phyloP scores from a whole-genome alignment of 2,797 vertebrate genomes.

The Siniperca obscura region DNA sequence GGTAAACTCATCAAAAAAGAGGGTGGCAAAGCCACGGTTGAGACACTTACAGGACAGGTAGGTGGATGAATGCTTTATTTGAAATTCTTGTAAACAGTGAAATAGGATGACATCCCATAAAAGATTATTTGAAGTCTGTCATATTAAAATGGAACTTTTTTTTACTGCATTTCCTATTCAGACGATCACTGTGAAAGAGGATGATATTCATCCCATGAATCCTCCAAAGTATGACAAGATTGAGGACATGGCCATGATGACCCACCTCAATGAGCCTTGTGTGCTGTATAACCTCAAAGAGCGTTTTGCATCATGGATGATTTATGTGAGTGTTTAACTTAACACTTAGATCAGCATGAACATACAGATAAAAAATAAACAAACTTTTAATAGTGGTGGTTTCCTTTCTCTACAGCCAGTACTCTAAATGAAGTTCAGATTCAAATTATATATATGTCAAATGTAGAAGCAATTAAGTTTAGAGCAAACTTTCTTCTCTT shows the following conservation, averaged over 20 bases:
- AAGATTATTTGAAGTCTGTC: neutral
- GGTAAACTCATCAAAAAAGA: conserved; percentile 85
- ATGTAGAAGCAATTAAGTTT: neutral
- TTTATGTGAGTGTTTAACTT: conserved; percentile 67
- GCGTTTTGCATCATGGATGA: conserved; percentile 83
- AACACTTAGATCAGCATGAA: neutral
- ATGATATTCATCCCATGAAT: conserved; percentile 84
- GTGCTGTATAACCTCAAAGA: conserved; percentile 85
- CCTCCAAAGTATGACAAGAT: conserved; percentile 94
- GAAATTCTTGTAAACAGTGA: conserved; percentile 1
- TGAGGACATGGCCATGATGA: conserved; percentile 98
- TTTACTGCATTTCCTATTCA: neutral
- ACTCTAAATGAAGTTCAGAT: neutral
- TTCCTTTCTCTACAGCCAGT: neutral
- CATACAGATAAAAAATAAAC: neutral
- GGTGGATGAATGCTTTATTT: conserved; percentile 44
- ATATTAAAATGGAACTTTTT: neutral
- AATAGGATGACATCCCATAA: neutral
- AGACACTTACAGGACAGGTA: conserved; percentile 85
- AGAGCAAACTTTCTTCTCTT: neutral
- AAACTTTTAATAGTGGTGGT: neutral
- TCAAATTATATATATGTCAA: neutral
- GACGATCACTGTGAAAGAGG: conserved; percentile 72
- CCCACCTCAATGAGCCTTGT: conserved; percentile 89
- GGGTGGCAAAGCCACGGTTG: conserved; percentile 88